Evolutionary conservation across 37 sponge, comb jelly and placozoan species (phyloP).

Genomic region (Axinella damicornis): DNA sequence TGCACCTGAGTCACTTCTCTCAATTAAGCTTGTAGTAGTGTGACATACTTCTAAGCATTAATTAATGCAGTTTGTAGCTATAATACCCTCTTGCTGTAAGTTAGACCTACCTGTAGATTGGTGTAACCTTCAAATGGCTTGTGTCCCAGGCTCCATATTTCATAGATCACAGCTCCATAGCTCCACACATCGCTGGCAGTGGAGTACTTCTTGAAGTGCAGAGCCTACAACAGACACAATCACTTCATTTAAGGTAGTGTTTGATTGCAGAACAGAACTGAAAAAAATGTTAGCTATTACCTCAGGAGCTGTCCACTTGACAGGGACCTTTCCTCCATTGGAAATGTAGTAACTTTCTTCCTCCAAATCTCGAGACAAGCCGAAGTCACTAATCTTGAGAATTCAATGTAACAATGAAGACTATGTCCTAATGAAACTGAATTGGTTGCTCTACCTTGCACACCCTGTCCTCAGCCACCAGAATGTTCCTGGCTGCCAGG

Average conservation of each 20-base stretch:
- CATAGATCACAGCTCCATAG: no score
- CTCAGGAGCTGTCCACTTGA: conserved; percentile 81
- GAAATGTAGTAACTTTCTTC: conserved; percentile 59
- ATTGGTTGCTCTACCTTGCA: conserved; percentile 47
- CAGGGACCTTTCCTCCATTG: conserved; percentile 44
- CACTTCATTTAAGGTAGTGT: no score
- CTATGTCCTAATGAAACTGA: no score
- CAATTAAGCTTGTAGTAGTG: no score
- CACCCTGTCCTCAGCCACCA: conserved; percentile 39
- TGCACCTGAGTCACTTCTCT: no score
- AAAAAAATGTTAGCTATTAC: no score
- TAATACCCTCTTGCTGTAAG: no score
- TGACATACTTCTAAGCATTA: no score
- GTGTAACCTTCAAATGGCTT: conserved; percentile 34
- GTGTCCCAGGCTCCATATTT: conserved; percentile 57
- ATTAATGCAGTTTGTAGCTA: no score
- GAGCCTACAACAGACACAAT: background rate
- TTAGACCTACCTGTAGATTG: conserved; percentile 5
- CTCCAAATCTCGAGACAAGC: conserved; percentile 64
- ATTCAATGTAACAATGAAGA: no score
- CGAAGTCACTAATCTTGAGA: conserved; percentile 75
- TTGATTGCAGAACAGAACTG: no score
- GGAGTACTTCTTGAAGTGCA: conserved; percentile 24
- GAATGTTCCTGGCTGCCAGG: conserved; percentile 75
- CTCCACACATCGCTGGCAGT: no score